Conservation (phyloP, 2,888 invertebrate species). For the Tholera decimalis region DNA sequence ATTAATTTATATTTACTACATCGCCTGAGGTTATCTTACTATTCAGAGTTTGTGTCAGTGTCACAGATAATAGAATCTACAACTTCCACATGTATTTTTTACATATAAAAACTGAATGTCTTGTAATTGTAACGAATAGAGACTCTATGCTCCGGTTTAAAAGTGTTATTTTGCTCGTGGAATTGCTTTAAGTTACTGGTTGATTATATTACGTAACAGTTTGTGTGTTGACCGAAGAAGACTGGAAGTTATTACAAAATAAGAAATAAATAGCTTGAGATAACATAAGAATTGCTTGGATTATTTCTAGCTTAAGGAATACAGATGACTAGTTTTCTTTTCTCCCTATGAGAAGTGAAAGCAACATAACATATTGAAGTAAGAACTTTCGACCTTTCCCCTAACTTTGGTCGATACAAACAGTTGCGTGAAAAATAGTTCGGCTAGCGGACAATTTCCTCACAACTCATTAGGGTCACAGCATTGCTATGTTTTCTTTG, state of each 20-base stretch:
- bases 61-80: conserved; percentile 52
- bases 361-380: conserved; percentile 17
- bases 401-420: conserved; percentile 24
- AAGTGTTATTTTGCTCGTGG: conserved; percentile 58
- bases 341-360: conserved; percentile 17
- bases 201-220: conserved; percentile 60
- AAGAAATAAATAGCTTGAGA: conserved; percentile 42
- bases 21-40: conserved; percentile 56
- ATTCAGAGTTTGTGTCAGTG: conserved; percentile 51
- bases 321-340: conserved; percentile 9
- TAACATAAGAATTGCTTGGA: conserved; percentile 34
- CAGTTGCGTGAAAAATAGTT: conserved; percentile 47
- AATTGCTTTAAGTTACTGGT: conserved; percentile 69
- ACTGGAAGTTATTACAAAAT: conserved; percentile 42
- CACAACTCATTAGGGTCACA: conserved; percentile 65
- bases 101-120: conserved; percentile 33
- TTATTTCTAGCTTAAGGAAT: conserved; percentile 15
- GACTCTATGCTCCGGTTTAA: conserved; percentile 53
- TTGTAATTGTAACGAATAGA: conserved; percentile 29
- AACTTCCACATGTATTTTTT: conserved; percentile 29
- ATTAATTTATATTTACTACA: conserved; percentile 37
- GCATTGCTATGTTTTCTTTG: conserved; percentile 61
- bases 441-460: conserved; percentile 41
- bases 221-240: conserved; percentile 33
- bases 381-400: conserved; percentile 17